phyloP scores from a whole-genome alignment of 2,113 vertebrate genomes.

The Myotis davidii region DNA sequence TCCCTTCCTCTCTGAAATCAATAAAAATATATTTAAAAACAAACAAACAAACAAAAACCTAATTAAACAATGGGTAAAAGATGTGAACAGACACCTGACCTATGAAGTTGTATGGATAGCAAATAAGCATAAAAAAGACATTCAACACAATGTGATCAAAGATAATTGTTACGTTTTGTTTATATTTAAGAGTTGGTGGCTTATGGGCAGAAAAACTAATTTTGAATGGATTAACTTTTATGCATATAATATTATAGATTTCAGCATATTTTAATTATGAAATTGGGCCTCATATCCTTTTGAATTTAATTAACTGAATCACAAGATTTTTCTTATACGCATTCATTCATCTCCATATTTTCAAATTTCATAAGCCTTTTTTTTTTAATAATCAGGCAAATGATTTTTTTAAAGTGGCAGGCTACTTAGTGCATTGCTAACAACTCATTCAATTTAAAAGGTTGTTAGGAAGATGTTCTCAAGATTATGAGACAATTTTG shows the following conservation, averaged over 20 bases:
- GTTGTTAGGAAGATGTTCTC: slow-evolving; percentile 23
- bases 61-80: no score
- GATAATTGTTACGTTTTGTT: background rate
- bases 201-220: background rate
- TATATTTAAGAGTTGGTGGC: background rate
- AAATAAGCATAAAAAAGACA: no score
- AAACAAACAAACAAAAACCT: no score
- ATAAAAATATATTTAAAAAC: no score
- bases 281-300: background rate
- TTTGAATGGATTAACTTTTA: background rate
- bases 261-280: slow-evolving; percentile 6
- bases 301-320: slow-evolving; percentile 30
- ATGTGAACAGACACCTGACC: no score
- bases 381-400: background rate
- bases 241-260: background rate
- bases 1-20: no score
- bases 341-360: slow-evolving; percentile 46
- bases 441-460: slow-evolving; percentile 48
- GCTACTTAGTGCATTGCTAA: background rate
- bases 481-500: slow-evolving; percentile 59
- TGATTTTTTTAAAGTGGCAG: background rate
- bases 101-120: no score
- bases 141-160: background rate
- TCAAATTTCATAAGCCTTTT: background rate
- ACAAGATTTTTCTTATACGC: background rate